Percentiles rank a stretch among this genome's conserved stretches.
Conservation (phyloP, 2,888 invertebrate species). For the Quadroppia sp. region DNA sequence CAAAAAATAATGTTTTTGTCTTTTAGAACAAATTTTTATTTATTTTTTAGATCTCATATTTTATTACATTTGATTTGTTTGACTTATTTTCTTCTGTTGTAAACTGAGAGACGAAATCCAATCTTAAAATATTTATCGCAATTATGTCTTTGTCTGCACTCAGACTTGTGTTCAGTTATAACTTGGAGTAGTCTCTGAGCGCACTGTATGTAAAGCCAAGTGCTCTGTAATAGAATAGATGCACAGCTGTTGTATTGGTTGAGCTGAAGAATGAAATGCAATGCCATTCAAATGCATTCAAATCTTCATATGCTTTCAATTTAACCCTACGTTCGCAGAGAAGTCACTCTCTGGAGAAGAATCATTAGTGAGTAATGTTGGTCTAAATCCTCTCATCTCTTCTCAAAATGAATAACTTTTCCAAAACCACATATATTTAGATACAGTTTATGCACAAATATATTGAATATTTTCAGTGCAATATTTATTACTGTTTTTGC, state of each 20-base stretch:
- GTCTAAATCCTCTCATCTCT: neutral
- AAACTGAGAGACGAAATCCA: too few species aligned
- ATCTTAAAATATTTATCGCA: too few species aligned
- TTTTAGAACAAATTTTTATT: too few species aligned
- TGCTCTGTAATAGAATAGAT: neutral
- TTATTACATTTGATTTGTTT: too few species aligned
- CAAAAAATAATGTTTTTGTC: too few species aligned
- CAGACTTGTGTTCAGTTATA: too few species aligned
- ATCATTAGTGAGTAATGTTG: neutral
- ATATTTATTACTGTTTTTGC: neutral
- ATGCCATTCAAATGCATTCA: neutral
- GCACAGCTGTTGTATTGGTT: slow-evolving; percentile 31
- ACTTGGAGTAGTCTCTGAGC: too few species aligned
- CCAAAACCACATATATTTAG: slow-evolving; percentile 8
- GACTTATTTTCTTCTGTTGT: too few species aligned
- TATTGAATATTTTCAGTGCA: neutral
- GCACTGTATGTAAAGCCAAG: neutral
- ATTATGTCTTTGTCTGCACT: too few species aligned
- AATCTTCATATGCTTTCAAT: slow-evolving; percentile 7
- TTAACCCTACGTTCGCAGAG: slow-evolving; percentile 3
- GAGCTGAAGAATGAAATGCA: slow-evolving; percentile 11
- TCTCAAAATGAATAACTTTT: neutral
- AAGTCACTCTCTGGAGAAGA: neutral
- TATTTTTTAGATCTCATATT: too few species aligned
- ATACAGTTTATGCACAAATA: neutral